These are phyloP conservation scores for Ptychoptera albimana DNA, from an alignment of 2,888 invertebrate genomes.

Conservation along the genomic window DNA sequence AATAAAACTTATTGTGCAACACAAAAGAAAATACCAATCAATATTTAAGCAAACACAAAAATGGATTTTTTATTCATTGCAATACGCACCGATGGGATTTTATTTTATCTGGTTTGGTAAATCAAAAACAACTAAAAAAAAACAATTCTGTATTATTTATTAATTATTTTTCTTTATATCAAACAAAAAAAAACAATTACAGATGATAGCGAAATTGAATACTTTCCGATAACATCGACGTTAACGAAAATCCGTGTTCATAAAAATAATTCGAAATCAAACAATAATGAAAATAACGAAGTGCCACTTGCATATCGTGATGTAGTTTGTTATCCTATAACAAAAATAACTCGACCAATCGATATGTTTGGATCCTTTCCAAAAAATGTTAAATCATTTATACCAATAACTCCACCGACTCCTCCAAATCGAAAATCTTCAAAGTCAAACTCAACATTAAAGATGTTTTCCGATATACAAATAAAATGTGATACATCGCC, in stretches of 20 bases:
- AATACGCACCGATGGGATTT: too few species aligned
- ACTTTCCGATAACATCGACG: slow-evolving; percentile 66
- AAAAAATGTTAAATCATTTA: slow-evolving; percentile 40
- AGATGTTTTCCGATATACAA: slow-evolving; percentile 37
- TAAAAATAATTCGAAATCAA: slow-evolving; percentile 31
- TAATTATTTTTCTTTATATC: too few species aligned
- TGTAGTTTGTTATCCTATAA: slow-evolving; percentile 45
- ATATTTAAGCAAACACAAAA: too few species aligned
- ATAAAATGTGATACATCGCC: slow-evolving; percentile 14
- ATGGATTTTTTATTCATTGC: too few species aligned
- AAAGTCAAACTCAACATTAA: slow-evolving; percentile 45
- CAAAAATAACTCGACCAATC: slow-evolving; percentile 22
- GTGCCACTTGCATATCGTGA: slow-evolving; percentile 32
- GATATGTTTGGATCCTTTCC: slow-evolving; percentile 42
- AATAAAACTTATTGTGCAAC: too few species aligned
- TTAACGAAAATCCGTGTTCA: slow-evolving; percentile 65
- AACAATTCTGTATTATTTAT: too few species aligned
- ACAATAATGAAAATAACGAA: slow-evolving; percentile 21
- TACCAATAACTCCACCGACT: slow-evolving; percentile 43
- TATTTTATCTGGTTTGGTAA: too few species aligned
- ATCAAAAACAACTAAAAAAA: too few species aligned
- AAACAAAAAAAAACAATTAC: slow-evolving; percentile 25
- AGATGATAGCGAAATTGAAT: slow-evolving; percentile 66
- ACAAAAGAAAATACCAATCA: too few species aligned
- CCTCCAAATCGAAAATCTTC: slow-evolving; percentile 65